Percentiles rank a stretch among this genome's conserved stretches.
Evolutionary conservation across 2,888 invertebrate species (phyloP).

Genomic region (Bibio marci): DNA sequence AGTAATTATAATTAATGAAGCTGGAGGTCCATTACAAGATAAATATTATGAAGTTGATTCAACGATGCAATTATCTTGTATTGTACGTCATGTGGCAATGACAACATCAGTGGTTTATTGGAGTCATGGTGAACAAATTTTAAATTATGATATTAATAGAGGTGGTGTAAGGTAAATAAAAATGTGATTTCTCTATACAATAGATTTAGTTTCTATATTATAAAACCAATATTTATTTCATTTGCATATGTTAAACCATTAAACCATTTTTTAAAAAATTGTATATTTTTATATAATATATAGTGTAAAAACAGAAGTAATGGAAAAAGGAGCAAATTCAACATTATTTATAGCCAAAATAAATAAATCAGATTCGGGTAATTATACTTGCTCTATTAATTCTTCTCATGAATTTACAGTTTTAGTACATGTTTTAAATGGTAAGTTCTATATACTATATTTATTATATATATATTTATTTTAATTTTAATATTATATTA

Average conservation of each 20-base stretch:
- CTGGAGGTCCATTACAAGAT: conserved; percentile 33
- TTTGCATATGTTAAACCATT: too few species aligned
- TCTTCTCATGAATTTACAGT: conserved; percentile 32
- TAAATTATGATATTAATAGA: conserved; percentile 35
- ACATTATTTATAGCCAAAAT: conserved; percentile 33
- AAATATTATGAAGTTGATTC: conserved; percentile 38
- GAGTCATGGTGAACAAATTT: conserved; percentile 33
- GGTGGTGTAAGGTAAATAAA: conserved; percentile 32
- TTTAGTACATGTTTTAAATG: conserved; percentile 35
- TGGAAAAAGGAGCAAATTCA: conserved; percentile 34
- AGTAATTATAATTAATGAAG: conserved; percentile 36
- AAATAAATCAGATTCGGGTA: conserved; percentile 33
- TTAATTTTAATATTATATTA: background rate
- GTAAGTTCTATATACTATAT: conserved; percentile 20
- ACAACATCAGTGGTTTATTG: conserved; percentile 34
- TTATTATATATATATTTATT: background rate
- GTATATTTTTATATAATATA: too few species aligned
- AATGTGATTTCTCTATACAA: too few species aligned
- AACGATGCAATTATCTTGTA: conserved; percentile 35
- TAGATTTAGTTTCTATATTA: too few species aligned
- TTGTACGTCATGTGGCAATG: conserved; percentile 35
- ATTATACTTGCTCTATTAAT: conserved; percentile 35
- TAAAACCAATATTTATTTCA: too few species aligned
- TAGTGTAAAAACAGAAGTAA: conserved; percentile 35
- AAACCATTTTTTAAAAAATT: too few species aligned